A percentile compares a stretch with the other conserved stretches of the same genome.
Conservation (phyloP, 2,888 invertebrate species). For the Limnephilus lunatus region DNA sequence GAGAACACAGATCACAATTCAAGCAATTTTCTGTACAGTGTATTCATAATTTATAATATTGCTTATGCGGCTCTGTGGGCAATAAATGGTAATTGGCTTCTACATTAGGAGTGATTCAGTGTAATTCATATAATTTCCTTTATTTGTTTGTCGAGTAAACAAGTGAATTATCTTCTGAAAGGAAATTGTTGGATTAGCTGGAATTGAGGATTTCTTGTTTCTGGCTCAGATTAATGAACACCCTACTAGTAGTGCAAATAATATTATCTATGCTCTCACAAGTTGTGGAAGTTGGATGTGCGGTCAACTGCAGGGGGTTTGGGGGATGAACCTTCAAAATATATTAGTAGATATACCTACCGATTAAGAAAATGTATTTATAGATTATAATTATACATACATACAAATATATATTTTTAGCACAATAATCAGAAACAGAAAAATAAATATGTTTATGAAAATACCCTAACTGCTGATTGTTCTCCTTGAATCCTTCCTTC, state of each 20-base stretch:
- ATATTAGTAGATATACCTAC: too few species aligned
- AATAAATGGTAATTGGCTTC: neutral
- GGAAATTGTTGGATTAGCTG: neutral
- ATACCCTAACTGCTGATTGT: too few species aligned
- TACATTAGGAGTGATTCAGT: neutral
- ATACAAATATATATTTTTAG: too few species aligned
- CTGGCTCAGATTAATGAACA: neutral
- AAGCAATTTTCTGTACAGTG: too few species aligned
- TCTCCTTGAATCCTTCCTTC: too few species aligned
- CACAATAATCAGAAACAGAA: too few species aligned
- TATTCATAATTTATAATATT: neutral
- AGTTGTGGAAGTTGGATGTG: too few species aligned
- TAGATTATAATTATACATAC: too few species aligned
- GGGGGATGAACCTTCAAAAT: neutral
- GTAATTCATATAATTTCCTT: conserved; percentile 9
- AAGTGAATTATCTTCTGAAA: neutral
- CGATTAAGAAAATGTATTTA: too few species aligned
- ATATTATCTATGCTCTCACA: too few species aligned
- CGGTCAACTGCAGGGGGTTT: neutral
- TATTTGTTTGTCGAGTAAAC: neutral
- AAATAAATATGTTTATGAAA: too few species aligned
- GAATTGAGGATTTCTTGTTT: neutral
- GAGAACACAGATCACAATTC: neutral
- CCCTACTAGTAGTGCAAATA: neutral
- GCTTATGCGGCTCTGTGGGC: neutral